phyloP scores from a whole-genome alignment of 2,113 vertebrate species.

The Pelobates fuscus region DNA sequence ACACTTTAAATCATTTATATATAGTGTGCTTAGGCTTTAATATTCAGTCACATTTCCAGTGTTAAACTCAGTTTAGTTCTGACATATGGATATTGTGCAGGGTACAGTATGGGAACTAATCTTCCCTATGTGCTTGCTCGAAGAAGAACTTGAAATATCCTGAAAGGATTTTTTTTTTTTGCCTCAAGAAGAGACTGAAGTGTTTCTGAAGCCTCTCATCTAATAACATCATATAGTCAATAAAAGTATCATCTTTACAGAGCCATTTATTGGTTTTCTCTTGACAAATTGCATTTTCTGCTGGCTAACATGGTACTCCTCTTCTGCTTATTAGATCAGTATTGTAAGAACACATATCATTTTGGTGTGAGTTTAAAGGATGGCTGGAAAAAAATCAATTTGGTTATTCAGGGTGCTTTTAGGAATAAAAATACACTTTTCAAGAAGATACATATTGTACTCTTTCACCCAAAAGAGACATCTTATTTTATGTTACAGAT shows the following conservation, averaged over 20 bases:
- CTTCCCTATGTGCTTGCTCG: neutral
- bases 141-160: conserved; percentile 1
- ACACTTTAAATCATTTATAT: no score
- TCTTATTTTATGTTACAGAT: neutral
- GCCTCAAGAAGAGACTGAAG: conserved; percentile 31
- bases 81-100: neutral
- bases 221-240: conserved; percentile 51
- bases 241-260: conserved; percentile 51
- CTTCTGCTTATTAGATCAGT: conserved; percentile 50
- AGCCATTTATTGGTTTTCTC: conserved; percentile 51
- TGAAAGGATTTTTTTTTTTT: conserved; percentile 19
- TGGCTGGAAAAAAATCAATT: conserved; percentile 44
- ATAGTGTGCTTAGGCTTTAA: no score
- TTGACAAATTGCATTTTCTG: conserved; percentile 50
- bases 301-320: conserved; percentile 49
- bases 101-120: neutral
- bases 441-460: neutral
- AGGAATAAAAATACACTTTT: conserved; percentile 37
- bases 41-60: no score
- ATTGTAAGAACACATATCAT: conserved; percentile 49
- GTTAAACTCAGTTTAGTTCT: no score
- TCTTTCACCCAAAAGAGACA: neutral
- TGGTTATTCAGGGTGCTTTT: conserved; percentile 35
- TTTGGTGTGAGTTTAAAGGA: conserved; percentile 46
- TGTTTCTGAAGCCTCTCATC: conserved; percentile 47